Conservation (phyloP, 2,113 vertebrate genomes). For the Ptilorrhoa leucosticta region DNA sequence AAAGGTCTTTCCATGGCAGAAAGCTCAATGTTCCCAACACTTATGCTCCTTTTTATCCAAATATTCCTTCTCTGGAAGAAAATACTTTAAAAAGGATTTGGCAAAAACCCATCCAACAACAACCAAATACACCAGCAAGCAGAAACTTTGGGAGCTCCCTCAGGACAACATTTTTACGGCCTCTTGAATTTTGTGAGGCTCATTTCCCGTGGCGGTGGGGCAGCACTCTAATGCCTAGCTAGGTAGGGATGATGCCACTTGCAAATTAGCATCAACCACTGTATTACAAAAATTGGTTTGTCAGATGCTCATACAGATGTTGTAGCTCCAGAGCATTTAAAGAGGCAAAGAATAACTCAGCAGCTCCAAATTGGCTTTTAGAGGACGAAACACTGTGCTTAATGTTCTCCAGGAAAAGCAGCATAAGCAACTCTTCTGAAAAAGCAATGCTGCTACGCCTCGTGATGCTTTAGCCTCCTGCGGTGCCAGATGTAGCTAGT, state of each 20-base stretch:
- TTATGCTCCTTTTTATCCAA: background rate
- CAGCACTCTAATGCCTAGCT: background rate
- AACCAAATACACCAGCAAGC: background rate
- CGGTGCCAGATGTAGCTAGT: slow-evolving; percentile 70
- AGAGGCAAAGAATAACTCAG: slow-evolving; percentile 39
- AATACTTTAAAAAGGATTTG: background rate
- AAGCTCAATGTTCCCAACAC: background rate
- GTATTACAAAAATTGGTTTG: background rate
- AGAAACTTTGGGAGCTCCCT: background rate
- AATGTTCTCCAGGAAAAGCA: slow-evolving; percentile 60
- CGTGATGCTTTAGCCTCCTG: slow-evolving; percentile 67
- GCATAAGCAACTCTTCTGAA: slow-evolving; percentile 29
- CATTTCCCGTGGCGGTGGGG: rapidly evolving
- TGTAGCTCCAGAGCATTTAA: slow-evolving; percentile 52
- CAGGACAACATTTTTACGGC: background rate
- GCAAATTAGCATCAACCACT: background rate
- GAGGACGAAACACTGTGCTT: slow-evolving; percentile 32
- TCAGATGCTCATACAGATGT: slow-evolving; percentile 4
- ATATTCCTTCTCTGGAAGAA: background rate
- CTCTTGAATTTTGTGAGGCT: background rate
- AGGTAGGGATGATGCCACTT: background rate
- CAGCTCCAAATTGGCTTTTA: slow-evolving; percentile 62
- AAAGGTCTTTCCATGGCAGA: background rate
- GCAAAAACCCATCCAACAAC: background rate
- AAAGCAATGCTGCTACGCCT: slow-evolving; percentile 19